Base-by-base conservation (phyloP, 2,797 vertebrate genomes). In the Petrocephalus schoutedeni region DNA sequence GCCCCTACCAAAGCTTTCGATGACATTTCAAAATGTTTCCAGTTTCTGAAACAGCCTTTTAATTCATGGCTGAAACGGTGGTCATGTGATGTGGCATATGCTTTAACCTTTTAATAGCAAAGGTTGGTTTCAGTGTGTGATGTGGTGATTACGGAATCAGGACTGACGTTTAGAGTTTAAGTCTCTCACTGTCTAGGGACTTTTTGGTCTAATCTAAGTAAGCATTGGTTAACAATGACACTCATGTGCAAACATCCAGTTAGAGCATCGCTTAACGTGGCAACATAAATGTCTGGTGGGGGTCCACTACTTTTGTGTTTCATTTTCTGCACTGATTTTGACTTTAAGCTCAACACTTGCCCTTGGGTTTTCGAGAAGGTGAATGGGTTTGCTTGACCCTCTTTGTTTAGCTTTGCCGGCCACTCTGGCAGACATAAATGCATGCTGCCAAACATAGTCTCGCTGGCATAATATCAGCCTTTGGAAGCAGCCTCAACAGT, bases 371-470 rank as follows among this genome's bases (percentile, higher is more conserved):
- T 61, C 0, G 36, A 45, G 28, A 86, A 64, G 41, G n/a, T 53
- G 59, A 86, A 28, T 19, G 41, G 41, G 86, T 67, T 67, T 21
- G 4, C 23, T 1, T 51, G 59, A 36, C 14, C 59, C 32, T 85
- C 10, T 54, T 86, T 41, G 58, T 86, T 67, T 67, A 45, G 58
- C 16, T 86, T 64, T 64, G 58, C 58, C 1, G n/a, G 57, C 57
- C 32, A 64, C 32, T 86, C 54, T 58, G 84, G 8, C n/a, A 19
- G 85, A 57, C 28, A 12, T 84, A 36, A 58, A 85, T 58, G 83
- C 54, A 58, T 56, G 83, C 83, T 85, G 54, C 53, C 54, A 85
- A 85, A 85, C 83, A 85, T 58, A 85, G 83, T 32, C 28, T 85
- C 12, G n/a, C 10, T 28, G 54, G 54, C 53, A 85, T 19, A 85